Conservation (phyloP, 2,888 invertebrate species). For the Brachyopa scutellaris region DNA sequence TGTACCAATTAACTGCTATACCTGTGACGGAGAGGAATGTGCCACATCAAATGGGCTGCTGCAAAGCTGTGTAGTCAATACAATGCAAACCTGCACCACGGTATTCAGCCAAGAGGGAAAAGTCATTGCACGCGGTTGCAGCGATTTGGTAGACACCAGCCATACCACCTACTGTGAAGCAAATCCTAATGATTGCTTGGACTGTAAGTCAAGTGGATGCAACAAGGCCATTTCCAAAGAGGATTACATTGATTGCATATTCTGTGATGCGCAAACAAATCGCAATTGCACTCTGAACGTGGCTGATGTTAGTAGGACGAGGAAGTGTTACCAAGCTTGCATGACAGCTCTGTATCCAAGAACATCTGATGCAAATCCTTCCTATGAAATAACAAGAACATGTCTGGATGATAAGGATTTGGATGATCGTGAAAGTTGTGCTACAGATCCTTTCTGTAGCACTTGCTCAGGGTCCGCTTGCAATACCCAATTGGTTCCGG, state of each 20-base stretch:
- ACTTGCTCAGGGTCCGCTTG: constrained; percentile 74
- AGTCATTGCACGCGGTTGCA: constrained; percentile 74
- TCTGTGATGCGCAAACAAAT: constrained; percentile 75
- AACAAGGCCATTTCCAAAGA: constrained; percentile 74
- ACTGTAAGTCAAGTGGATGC: constrained; percentile 78
- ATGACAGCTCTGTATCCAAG: constrained; percentile 78
- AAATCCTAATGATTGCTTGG: constrained; percentile 73
- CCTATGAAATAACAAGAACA: constrained; percentile 76
- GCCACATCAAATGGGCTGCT: neutral
- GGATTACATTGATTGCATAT: constrained; percentile 76
- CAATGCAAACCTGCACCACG: constrained; percentile 72
- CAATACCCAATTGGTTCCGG: constrained; percentile 75
- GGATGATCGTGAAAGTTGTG: constrained; percentile 76
- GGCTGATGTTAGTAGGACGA: constrained; percentile 61
- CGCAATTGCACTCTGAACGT: constrained; percentile 74
- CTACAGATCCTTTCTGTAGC: constrained; percentile 71
- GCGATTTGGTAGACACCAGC: constrained; percentile 57
- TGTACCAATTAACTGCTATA: constrained; percentile 74
- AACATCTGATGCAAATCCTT: constrained; percentile 73
- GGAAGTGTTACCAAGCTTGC: constrained; percentile 76
- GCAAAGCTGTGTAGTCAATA: constrained; percentile 60
- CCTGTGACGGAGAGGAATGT: constrained; percentile 73
- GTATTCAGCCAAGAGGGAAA: constrained; percentile 61
- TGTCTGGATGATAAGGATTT: constrained; percentile 78
- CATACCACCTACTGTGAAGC: constrained; percentile 65